These are phyloP conservation scores for Nerophis lumbriciformis DNA, from an alignment of 2,113 vertebrate species.

Conservation along the genomic window DNA sequence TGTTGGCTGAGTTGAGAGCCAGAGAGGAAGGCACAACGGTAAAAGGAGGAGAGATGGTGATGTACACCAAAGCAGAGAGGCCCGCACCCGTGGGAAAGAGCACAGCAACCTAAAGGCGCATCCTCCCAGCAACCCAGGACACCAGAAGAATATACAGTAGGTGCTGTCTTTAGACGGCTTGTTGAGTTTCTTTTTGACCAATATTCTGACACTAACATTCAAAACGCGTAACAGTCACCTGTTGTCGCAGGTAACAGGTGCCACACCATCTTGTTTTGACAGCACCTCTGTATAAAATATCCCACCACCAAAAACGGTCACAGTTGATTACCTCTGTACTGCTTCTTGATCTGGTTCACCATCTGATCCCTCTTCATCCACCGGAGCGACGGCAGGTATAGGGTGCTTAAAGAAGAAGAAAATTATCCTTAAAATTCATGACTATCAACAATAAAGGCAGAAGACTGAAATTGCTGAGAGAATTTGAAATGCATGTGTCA, in stretches of 20 bases:
- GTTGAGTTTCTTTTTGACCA: slow-evolving; percentile 26
- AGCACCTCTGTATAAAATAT: slow-evolving; percentile 35
- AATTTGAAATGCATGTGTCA: too few species aligned
- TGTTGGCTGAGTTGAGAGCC: slow-evolving; percentile 44
- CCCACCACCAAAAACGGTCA: slow-evolving; percentile 27
- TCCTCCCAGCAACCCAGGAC: slow-evolving; percentile 70
- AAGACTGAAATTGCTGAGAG: too few species aligned
- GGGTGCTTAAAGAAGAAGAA: slow-evolving; percentile 73
- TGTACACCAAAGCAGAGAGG: slow-evolving; percentile 55
- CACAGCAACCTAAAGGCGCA: slow-evolving; percentile 67
- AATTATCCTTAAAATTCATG: slow-evolving; percentile 12
- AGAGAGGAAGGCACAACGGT: slow-evolving; percentile 55
- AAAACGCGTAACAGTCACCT: not conserved
- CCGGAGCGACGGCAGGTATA: slow-evolving; percentile 89
- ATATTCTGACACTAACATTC: not conserved
- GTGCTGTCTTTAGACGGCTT: slow-evolving; percentile 45
- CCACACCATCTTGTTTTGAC: slow-evolving; percentile 41
- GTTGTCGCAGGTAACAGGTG: slow-evolving; percentile 16
- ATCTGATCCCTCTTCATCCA: slow-evolving; percentile 96
- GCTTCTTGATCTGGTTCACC: slow-evolving; percentile 96
- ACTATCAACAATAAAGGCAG: not conserved
- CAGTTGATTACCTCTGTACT: slow-evolving; percentile 88
- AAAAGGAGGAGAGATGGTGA: slow-evolving; percentile 48
- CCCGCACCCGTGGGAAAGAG: slow-evolving; percentile 61
- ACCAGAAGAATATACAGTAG: slow-evolving; percentile 50